phyloP scores from a whole-genome alignment of 2,888 invertebrate species.

The Callinectes sapidus region DNA sequence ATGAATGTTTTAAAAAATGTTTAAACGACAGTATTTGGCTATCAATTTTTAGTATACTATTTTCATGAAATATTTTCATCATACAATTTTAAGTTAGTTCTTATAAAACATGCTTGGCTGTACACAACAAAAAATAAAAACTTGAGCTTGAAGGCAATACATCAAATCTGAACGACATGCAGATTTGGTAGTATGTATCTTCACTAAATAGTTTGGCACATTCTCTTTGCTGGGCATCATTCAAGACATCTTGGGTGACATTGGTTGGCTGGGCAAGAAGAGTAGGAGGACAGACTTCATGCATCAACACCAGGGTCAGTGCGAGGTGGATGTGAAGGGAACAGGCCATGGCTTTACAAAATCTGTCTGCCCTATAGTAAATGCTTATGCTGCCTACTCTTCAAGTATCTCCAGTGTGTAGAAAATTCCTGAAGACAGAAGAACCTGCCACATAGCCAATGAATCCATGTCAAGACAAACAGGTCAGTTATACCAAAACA shows the following conservation, averaged over 20 bases:
- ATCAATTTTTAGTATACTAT: slow-evolving; percentile 10
- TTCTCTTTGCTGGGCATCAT: slow-evolving; percentile 43
- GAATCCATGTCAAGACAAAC: slow-evolving; percentile 38
- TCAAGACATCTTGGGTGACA: slow-evolving; percentile 29
- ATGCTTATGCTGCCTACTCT: slow-evolving; percentile 10
- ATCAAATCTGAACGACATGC: slow-evolving; percentile 21
- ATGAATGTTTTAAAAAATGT: slow-evolving; percentile 6
- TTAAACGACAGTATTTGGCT: slow-evolving; percentile 12
- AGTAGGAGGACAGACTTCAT: slow-evolving; percentile 46
- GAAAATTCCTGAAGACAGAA: slow-evolving; percentile 15
- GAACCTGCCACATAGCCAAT: slow-evolving; percentile 20
- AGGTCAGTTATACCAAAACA: slow-evolving; percentile 36
- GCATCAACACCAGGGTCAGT: slow-evolving; percentile 53
- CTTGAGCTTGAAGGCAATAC: neutral
- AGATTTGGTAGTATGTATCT: slow-evolving; percentile 25
- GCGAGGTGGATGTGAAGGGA: slow-evolving; percentile 45
- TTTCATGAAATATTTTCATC: slow-evolving; percentile 37
- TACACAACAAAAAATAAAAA: neutral
- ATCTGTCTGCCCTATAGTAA: slow-evolving; percentile 27
- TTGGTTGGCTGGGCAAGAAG: slow-evolving; percentile 36
- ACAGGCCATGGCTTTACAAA: slow-evolving; percentile 40
- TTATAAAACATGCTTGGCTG: slow-evolving; percentile 18
- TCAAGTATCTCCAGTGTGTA: neutral
- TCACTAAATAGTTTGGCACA: slow-evolving; percentile 12
- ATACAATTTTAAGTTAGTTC: slow-evolving; percentile 19